Base-by-base conservation (phyloP, 2,888 invertebrate species). In the Eretmocerus hayati region DNA sequence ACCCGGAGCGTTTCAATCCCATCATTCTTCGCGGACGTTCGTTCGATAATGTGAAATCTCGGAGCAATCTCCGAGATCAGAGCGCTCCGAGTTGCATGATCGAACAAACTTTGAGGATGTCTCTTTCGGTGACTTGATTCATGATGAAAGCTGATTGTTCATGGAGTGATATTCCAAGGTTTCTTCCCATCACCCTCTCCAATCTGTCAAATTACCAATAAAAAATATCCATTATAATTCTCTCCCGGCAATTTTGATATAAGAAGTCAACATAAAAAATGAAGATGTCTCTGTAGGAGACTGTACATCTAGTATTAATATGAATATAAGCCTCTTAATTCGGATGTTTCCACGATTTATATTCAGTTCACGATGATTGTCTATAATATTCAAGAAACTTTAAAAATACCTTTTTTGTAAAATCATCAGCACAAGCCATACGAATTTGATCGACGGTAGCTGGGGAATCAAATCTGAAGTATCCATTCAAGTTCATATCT, bases 361-460 rank as follows among this genome's bases (percentile, higher is more conserved):
- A 11, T 37, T 37, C 20, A 5, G n/a, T n/a, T n/a, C n/a, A n/a
- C n/a, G n/a, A 30, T 30, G 6, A 30, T 35, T 6, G 4, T 15
- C 19, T 35, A 6, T n/a, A 35, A 19, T 20, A 33, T 11, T 1
- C 22, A 33, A 37, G 19, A 11, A 32, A 36, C 18, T 13, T 31
- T 19, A 33, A 11, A 5, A 37, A 22, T 51, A 89, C 89, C 79
- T 83, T 80, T 53, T 80, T 72, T 3, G 86, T 87, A 55, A 92
- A 84, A 58, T 82, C 75, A 68, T 94, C 93, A 59, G 80, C 78
- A 62, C 92, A 93, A n/a, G 88, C 87, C 85, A 92, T 85, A 38
- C 93, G 79, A 58, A 94, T 90, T 53, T 84, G 78, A 15, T 88
- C 89, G 0, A 87, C 79, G 0, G 93, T 92, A 1, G 91, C 90